Evolutionary conservation across 2,888 invertebrate species (phyloP), one percentile per base, ranked within the genome.

Genomic region (Vesta saturnalis): DNA sequence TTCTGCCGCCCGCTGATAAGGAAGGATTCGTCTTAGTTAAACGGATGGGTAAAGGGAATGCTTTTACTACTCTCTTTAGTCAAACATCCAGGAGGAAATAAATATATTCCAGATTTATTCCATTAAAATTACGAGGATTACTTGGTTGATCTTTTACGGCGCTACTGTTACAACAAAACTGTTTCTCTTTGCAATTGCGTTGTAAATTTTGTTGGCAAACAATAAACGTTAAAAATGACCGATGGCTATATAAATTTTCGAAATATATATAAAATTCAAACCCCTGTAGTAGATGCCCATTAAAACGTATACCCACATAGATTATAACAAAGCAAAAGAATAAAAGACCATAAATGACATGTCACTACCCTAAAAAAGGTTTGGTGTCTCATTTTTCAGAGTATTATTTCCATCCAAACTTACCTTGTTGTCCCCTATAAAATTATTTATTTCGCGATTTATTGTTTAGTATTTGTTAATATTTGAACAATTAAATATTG

Each of bases 1-100:
- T 82, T 80, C 83, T 83, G 83, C 80, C 81, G 81, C 79, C 78
- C 76, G 79, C 82, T 82, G 84, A 84, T 84, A 84, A 84, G 81
- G 74, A 73, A 75, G 76, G 76, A 76, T 78, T 77, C 80, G 78
- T 80, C 81, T 81, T 81, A 78, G 78, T 77, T 77, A 76, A 77
- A 77, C 75, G 74, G 73, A 70, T 72, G 74, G n/a, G n/a, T 71
- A 67, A 62, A 59, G 56, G 64, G 72, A 60, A 69, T 61, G 56
- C 54, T 66, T 52, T n/a, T 22, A 19, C 64, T 56, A 70, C 67
- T 70, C 70, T 70, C 68, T n/a, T n/a, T 57, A 39, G 55, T 47
- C 61, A 35, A 64, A 59, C 64, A 61, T 60, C 66, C 54, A 59
- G 56, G 39, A 61, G 60, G 67, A 67, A 70, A 66, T 70, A 64